phyloP scores from a whole-genome alignment of 2,888 invertebrate species.

The Agrotis segetum region DNA sequence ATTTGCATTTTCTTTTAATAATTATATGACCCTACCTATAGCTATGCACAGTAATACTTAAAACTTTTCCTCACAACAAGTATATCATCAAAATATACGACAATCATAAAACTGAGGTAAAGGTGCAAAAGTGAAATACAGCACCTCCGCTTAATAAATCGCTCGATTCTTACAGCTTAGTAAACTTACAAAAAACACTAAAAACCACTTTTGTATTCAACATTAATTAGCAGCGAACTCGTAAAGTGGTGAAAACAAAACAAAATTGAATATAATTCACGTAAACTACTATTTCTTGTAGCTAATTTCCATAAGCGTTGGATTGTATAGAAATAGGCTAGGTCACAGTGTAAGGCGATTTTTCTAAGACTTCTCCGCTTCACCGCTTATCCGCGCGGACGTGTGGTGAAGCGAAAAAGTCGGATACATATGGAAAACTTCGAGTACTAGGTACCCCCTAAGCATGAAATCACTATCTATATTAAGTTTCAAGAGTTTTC shows the following conservation, averaged over 20 bases:
- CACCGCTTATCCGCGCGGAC: too few species aligned
- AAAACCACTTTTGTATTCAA: constrained; percentile 14
- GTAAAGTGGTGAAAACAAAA: constrained; percentile 43
- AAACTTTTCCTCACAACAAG: background rate
- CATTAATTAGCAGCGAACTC: constrained; percentile 52
- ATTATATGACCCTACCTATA: too few species aligned
- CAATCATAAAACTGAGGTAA: background rate
- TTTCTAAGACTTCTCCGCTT: too few species aligned
- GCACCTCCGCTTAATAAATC: background rate
- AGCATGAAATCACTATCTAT: too few species aligned
- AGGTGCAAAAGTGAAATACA: background rate
- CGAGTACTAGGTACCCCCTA: too few species aligned
- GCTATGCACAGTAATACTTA: background rate
- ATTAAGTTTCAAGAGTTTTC: too few species aligned
- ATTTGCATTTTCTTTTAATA: too few species aligned
- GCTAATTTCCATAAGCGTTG: constrained; percentile 42
- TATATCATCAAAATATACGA: background rate
- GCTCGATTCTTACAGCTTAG: background rate
- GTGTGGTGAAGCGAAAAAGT: too few species aligned
- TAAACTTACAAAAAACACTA: constrained; percentile 13
- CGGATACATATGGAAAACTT: too few species aligned
- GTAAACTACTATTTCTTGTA: constrained; percentile 41
- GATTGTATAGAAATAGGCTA: constrained; percentile 19
- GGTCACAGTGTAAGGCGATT: constrained; percentile 14
- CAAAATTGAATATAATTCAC: constrained; percentile 48